Percentiles rank a stretch among this genome's conserved stretches.
phyloP scores from a whole-genome alignment of 2,113 vertebrate genomes.

The Oreochromis tanganicae region DNA sequence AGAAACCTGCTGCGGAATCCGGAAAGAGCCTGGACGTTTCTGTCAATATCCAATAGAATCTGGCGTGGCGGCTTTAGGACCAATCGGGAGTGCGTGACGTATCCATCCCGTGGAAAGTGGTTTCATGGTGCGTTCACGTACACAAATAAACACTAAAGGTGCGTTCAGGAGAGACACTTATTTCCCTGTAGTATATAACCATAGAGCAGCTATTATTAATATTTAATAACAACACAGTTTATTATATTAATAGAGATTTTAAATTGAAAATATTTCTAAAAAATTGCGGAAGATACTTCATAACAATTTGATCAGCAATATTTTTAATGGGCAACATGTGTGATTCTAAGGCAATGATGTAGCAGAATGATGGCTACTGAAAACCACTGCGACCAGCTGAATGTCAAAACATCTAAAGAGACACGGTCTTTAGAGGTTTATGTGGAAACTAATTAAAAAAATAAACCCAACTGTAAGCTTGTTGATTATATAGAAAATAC shows the following conservation, averaged over 20 bases:
- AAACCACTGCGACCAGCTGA: neutral
- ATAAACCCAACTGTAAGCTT: neutral
- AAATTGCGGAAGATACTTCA: neutral
- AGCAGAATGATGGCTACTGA: neutral
- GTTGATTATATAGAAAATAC: neutral
- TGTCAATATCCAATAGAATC: neutral
- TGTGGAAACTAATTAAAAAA: neutral
- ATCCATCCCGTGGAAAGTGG: neutral
- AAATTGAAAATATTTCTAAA: neutral
- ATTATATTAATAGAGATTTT: neutral
- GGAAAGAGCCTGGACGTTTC: neutral
- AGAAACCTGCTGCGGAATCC: slow-evolving; percentile 14
- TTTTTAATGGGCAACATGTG: neutral
- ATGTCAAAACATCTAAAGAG: neutral
- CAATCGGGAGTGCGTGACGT: slow-evolving; percentile 11
- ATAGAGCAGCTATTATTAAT: neutral
- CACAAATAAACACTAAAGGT: neutral
- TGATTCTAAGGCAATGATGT: neutral
- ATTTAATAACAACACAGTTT: neutral
- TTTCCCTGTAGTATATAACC: neutral
- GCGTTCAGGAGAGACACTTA: neutral
- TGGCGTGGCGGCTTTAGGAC: neutral
- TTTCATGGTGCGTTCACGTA: neutral
- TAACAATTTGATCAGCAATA: neutral
- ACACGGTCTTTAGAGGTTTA: neutral